Conservation (phyloP, 1,140 invertebrate species). For the Drosophila baimaii region DNA sequence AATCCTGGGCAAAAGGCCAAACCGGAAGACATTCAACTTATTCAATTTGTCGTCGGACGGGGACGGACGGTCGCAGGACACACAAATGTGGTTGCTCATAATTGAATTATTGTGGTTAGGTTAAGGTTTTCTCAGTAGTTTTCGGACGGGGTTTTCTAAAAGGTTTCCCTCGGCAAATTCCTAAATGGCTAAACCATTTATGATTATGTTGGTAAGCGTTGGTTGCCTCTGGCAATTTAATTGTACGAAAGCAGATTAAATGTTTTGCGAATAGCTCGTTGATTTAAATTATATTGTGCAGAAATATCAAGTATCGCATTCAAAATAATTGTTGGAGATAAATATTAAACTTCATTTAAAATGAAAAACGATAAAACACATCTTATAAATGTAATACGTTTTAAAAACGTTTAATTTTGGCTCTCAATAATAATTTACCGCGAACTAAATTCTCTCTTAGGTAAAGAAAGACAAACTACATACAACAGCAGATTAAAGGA, state of each 20-base stretch:
- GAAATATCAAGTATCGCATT: background rate
- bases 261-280: background rate
- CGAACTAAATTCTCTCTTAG: no score
- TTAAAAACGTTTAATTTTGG: background rate
- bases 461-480: background rate
- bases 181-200: constrained; percentile 17
- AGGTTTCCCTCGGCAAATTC: constrained; percentile 17
- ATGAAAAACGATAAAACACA: background rate
- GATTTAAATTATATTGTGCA: constrained; percentile 1
- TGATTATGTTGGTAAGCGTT: constrained; percentile 12
- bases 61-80: background rate
- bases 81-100: constrained; percentile 51
- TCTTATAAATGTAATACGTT: background rate
- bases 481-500: background rate
- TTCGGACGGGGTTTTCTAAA: constrained; percentile 10
- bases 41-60: constrained; percentile 68
- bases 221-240: background rate
- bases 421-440: no score
- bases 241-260: background rate
- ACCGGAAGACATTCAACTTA: constrained; percentile 60
- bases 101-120: constrained; percentile 54
- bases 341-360: background rate
- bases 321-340: background rate
- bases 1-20: constrained; percentile 21
- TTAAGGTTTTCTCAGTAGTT: constrained; percentile 13